Evolutionary conservation across 1,140 invertebrate species (phyloP), one percentile per base, ranked within the genome.

Genomic region (Formica exsecta): DNA sequence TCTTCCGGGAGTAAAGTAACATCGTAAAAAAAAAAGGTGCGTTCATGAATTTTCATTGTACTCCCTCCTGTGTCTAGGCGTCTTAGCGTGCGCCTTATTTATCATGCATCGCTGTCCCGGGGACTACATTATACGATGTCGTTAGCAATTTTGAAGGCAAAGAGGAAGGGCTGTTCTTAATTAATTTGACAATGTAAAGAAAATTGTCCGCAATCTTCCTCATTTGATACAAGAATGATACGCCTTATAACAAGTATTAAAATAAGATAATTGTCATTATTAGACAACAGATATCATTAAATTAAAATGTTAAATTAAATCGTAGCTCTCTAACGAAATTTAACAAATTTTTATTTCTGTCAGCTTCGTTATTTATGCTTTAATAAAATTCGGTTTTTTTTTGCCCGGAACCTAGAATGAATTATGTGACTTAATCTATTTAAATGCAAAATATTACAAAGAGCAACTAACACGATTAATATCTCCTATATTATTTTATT

Each of bases 21-120:
- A 11, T 70, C 68, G 79, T 83, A 83, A 83, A 83, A 81, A 81
- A 81, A 83, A 81, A 83, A 83, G 68, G 51, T 25, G 54, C 79
- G 36, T 83, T 83, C 68, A 83, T 83, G 79, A 83, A 83, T 74
- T 83, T 83, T 83, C 79, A 83, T 83, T 83, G 54, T 83, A 38
- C 38, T 74, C 29, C 38, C 68, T 74, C 13, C 38, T 38, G 68
- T 61, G 79, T 74, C 79, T 57, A 51, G 25, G 7, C 54, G 54
- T 83, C 68, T 83, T 83, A 62, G 38, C 65, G 57, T 71, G 25
- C 25, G 11, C 68, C 79, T 74, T 83, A 83, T 73, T 83, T 83
- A 83, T 83, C 68, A 83, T 74, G 66, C 79, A 83, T 83, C 79
- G 57, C 68, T 59, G 77, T 80, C 48, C 38, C 44, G 44, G 19